Base-by-base conservation (phyloP, 2,797 vertebrate species). In the Acridotheres tristis region DNA sequence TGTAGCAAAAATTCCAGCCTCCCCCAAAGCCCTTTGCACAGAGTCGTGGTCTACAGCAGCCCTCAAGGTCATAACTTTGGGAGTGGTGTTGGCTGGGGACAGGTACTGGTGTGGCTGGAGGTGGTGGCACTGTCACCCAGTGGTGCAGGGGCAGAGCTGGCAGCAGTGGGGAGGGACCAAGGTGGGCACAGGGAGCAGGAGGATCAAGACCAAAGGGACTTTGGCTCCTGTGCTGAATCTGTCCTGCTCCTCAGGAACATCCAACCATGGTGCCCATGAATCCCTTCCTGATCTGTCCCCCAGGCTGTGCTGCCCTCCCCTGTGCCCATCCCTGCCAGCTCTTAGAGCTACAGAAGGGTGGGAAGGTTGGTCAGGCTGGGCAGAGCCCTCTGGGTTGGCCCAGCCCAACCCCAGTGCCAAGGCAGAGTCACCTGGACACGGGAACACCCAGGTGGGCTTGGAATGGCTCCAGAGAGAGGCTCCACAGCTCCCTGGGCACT, bases 261-360 rank as follows among this genome's bases (percentile, higher is more conserved):
- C 66, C 77, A 40, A 2, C 4, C 58, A 1, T 0, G 1, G 32
- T 18, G 57, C 38, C 13, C 16, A 0, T 13, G 2, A 21, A 63
- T 11, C 21, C 32, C 65, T 67, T 51, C 78, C 72, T 11, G 5
- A 61, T 3, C 4, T 38, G 66, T 50, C 8, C 18, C 65, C 20
- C 65, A 15, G 4, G 26, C 62, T 22, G 9, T 30, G 50, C 32
- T 77, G 29, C 50, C 20, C 3, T 1, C 1, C 12, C 19, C 45
- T 25, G n/a, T 53, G 30, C 18, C n/a, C n/a, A 10, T 5, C 25
- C 1, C 22, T 29, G 75, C 45, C 77, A 55, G 61, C 58, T 40
- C 50, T 5, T 16, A 7, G 38, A 2, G 0, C 7, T 27, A 0
- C 8, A 1, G 4, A 4, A 2, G 22, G 26, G 2, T 25, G n/a